Base-by-base conservation (phyloP, 2,797 vertebrate genomes). In the Paramormyrops hopkinsi region DNA sequence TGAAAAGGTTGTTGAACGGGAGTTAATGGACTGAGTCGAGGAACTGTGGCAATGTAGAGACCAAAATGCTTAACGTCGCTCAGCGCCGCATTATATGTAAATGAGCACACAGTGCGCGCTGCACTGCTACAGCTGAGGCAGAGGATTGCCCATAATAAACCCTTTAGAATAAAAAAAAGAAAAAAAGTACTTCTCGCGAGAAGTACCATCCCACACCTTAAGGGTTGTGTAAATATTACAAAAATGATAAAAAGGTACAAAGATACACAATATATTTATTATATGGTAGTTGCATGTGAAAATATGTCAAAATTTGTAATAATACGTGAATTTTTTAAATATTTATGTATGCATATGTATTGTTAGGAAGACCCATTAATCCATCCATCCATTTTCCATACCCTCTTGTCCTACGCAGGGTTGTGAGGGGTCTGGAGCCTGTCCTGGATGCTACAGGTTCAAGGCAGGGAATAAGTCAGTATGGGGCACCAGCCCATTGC, bases 71-170 rank as follows among this genome's bases (percentile, higher is more conserved):
- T 69, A 62, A 50, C 46, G 62, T 44, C 29, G 84, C 59, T 33
- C 51, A 56, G 65, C 84, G 37, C 65, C 9, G 89, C 85, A 87
- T 86, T 56, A 86, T 56, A 51, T 33, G 50, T 86, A 86, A 89
- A 86, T 53, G 25, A 86, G 0, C 2, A 50, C 88, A 50, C 48
- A 41, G 86, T 46, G 56, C 33, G 89, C 37, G 84, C 29, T 51
- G 54, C 51, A 86, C 59, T 89, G 84, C 59, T 53, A 73, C 14
- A 76, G 90, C 89, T 90, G 88, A 88, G 92, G 92, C 90, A 91
- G 91, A 92, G 91, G 91, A 92, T 91, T 92, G 89, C 44, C 89
- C 89, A 91, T 92, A 89, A 91, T 90, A 91, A 92, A 90, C 88
- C 87, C 48, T 50, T 50, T 25, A n/a, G 17, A 17, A 44, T 69